These are phyloP conservation scores for Darevskia mixta DNA, from an alignment of 2,797 vertebrate species.

Conservation along the genomic window DNA sequence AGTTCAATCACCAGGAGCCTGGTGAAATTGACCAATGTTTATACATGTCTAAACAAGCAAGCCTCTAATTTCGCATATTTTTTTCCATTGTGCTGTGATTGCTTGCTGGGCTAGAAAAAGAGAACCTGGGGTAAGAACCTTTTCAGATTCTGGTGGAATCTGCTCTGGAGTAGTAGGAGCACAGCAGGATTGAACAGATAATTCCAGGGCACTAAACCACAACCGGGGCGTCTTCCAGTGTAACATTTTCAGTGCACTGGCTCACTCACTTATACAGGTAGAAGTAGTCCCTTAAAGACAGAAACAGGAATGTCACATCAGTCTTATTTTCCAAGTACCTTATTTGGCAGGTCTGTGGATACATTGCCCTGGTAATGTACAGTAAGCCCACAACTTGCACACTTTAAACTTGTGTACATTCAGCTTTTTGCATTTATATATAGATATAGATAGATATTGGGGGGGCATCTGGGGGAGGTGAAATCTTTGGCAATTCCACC, in stretches of 20 bases:
- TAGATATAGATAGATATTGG: no score
- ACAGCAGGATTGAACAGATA: not conserved
- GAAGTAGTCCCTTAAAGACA: not conserved
- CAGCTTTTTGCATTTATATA: no score
- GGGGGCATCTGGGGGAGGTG: no score
- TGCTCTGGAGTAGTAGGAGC: not conserved
- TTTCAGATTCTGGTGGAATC: not conserved
- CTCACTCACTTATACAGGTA: not conserved
- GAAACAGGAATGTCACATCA: not conserved
- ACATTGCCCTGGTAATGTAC: not conserved
- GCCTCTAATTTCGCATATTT: not conserved
- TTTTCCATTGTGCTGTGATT: not conserved
- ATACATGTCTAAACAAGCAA: conserved; percentile 15
- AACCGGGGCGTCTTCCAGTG: not conserved
- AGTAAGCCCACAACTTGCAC: no score
- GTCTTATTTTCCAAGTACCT: not conserved
- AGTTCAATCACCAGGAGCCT: not conserved
- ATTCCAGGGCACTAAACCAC: not conserved
- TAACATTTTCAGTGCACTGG: not conserved
- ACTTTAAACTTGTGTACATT: no score
- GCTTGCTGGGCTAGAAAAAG: not conserved
- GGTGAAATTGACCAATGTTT: conserved; percentile 5
- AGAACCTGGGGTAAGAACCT: not conserved
- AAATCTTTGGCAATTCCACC: no score
- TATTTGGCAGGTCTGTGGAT: not conserved